phyloP scores from a whole-genome alignment of 92 coral and sea anemone species.

The Paragorgia papillata region DNA sequence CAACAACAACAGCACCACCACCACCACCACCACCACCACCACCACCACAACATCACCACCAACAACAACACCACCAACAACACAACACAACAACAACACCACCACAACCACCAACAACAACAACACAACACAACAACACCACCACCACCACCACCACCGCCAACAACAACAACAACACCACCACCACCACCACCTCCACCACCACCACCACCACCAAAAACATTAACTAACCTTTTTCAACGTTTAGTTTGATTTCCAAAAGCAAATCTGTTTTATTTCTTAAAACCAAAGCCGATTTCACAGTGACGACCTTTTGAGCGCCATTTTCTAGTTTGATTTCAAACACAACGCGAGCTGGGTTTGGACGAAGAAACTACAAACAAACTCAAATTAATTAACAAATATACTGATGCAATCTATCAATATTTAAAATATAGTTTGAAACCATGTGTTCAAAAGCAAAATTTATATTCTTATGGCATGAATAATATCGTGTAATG shows the following conservation, averaged over 20 bases:
- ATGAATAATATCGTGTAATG: no score
- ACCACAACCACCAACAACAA: no score
- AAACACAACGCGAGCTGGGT: slow-evolving; percentile 91
- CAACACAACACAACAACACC: neutral
- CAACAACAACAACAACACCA: slow-evolving; percentile 33
- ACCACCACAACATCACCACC: neutral
- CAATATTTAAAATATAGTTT: no score
- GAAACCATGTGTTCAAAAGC: no score
- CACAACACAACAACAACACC: no score
- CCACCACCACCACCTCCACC: neutral
- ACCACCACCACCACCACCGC: neutral
- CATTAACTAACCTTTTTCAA: slow-evolving; percentile 56
- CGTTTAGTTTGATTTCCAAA: slow-evolving; percentile 63
- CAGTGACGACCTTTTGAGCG: slow-evolving; percentile 94
- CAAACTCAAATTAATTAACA: neutral
- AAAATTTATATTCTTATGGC: no score
- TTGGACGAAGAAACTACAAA: slow-evolving; percentile 70
- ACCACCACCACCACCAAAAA: no score
- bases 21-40: neutral
- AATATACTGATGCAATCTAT: no score
- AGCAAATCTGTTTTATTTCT: slow-evolving; percentile 86
- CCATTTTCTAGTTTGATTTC: slow-evolving; percentile 90
- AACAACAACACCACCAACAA: slow-evolving; percentile 30
- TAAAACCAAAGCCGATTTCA: slow-evolving; percentile 82
- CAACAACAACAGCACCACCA: no score